These are phyloP conservation scores for Cryptocephalus primarius DNA, from an alignment of 2,888 invertebrate species.

Conservation along the genomic window DNA sequence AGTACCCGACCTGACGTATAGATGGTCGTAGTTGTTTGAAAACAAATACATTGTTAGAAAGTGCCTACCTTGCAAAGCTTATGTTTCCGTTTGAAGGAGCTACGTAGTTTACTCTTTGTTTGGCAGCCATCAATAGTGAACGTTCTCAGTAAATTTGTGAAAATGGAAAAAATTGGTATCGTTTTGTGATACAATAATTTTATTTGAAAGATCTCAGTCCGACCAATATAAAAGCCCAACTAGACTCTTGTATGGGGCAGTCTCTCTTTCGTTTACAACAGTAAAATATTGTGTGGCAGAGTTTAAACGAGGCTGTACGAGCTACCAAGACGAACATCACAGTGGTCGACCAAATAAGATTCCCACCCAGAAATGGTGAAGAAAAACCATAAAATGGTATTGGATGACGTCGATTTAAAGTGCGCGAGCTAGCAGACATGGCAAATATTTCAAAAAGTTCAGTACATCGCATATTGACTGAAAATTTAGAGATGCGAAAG, in stretches of 20 bases:
- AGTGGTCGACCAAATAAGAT: conserved; percentile 15
- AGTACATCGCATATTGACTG: conserved; percentile 3
- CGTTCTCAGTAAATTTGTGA: no score
- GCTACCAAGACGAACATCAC: no score
- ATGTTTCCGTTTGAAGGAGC: no score
- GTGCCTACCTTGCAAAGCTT: no score
- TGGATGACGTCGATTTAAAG: conserved; percentile 14
- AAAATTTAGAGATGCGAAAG: conserved; percentile 18
- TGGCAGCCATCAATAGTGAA: no score
- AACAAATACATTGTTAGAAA: no score
- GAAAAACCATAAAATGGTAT: conserved; percentile 15
- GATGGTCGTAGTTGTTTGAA: no score
- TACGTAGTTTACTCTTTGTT: no score
- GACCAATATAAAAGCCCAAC: neutral
- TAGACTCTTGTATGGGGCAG: conserved; percentile 1
- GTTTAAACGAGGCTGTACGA: no score
- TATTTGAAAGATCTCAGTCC: conserved; percentile 1
- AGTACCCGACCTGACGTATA: no score
- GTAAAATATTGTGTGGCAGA: conserved; percentile 9
- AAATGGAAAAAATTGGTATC: neutral
- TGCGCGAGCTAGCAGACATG: conserved; percentile 13
- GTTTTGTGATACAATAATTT: conserved; percentile 3
- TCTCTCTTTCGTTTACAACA: neutral
- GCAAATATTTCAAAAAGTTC: conserved; percentile 13
- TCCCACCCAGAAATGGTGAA: conserved; percentile 14